Evolutionary conservation across 2,797 vertebrate genomes (phyloP).

Genomic region (Poeciliopsis presidionis): DNA sequence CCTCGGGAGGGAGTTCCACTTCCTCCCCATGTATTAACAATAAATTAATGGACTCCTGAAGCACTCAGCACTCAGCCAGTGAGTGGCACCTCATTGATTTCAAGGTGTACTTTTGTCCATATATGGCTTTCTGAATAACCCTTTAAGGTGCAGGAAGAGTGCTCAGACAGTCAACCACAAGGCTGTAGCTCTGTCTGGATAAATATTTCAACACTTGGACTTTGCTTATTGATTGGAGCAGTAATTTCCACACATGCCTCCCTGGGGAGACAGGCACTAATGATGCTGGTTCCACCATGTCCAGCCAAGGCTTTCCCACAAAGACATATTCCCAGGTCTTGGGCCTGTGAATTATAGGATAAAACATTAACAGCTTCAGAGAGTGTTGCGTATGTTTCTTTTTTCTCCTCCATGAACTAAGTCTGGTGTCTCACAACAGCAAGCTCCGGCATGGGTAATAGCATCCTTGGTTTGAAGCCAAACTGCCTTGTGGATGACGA

Average conservation of each 20-base stretch:
- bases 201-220: constrained; percentile 90
- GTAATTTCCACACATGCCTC: constrained; percentile 86
- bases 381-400: constrained; percentile 68
- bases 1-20: constrained; percentile 62
- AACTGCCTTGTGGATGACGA: constrained; percentile 46
- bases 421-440: constrained; percentile 71
- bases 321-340: constrained; percentile 77
- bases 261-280: constrained; percentile 82
- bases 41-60: constrained; percentile 83
- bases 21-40: constrained; percentile 79
- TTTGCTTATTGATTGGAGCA: constrained; percentile 88
- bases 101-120: constrained; percentile 85
- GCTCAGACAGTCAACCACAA: constrained; percentile 82
- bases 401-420: constrained; percentile 53
- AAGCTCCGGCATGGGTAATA: constrained; percentile 63
- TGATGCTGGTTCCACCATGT: constrained; percentile 87
- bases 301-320: constrained; percentile 84
- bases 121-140: constrained; percentile 85
- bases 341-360: constrained; percentile 82
- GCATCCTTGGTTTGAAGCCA: constrained; percentile 76
- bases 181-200: constrained; percentile 84
- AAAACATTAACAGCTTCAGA: constrained; percentile 85
- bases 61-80: constrained; percentile 82
- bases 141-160: constrained; percentile 85
- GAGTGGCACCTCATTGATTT: constrained; percentile 84